Percentiles rank a stretch among this genome's conserved stretches.
These are phyloP conservation scores for Pluvianellus socialis DNA, from an alignment of 2,113 vertebrate species.

Conservation along the genomic window DNA sequence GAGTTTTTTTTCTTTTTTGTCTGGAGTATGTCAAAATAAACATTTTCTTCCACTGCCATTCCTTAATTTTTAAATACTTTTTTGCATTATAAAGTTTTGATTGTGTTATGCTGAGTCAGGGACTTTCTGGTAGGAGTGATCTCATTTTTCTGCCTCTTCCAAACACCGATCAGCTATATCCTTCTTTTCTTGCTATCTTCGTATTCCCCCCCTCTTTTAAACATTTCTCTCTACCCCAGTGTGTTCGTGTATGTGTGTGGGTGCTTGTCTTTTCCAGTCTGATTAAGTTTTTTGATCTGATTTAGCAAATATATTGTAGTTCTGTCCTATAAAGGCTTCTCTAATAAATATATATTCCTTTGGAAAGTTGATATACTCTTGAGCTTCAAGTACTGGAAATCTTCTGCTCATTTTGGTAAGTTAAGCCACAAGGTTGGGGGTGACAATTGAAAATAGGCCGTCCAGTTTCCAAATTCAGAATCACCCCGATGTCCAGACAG, in stretches of 20 bases:
- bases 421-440: neutral
- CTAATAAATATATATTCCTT: neutral
- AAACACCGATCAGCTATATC: neutral
- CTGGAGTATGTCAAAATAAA: neutral
- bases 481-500: neutral
- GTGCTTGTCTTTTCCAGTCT: neutral
- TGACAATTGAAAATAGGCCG: fast-evolving
- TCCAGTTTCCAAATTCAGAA: neutral
- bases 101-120: neutral
- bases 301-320: neutral
- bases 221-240: neutral
- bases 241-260: neutral
- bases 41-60: neutral
- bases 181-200: neutral
- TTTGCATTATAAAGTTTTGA: neutral
- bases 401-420: fast-evolving
- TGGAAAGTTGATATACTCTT: neutral
- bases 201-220: neutral
- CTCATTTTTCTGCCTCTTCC: neutral
- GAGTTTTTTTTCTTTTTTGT: neutral
- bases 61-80: neutral
- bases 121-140: neutral
- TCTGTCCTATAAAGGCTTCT: neutral
- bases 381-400: neutral
- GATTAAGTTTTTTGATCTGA: neutral